phyloP scores from a whole-genome alignment of 2,888 invertebrate species.

The Macrophya annulata region DNA sequence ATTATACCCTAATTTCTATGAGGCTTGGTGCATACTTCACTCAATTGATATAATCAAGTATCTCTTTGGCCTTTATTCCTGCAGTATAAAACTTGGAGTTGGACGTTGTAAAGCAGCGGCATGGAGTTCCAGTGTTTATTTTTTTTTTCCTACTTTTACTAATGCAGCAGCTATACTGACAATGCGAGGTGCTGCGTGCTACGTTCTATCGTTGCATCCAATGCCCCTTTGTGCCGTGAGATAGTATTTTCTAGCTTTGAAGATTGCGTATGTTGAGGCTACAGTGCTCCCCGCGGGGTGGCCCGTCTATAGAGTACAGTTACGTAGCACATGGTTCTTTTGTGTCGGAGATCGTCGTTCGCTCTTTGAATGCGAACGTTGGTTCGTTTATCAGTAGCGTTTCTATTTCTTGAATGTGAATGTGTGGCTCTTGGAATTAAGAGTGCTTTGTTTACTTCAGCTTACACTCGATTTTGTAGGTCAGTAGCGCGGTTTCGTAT shows the following conservation, averaged over 20 bases:
- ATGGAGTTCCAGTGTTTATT: constrained; percentile 19
- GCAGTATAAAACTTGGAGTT: constrained; percentile 33
- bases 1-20: not conserved
- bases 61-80: constrained; percentile 7
- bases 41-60: constrained; percentile 42
- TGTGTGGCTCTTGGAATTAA: constrained; percentile 17
- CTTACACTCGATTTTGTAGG: constrained; percentile 41
- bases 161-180: constrained; percentile 29
- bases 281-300: constrained; percentile 28
- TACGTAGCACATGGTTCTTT: constrained; percentile 50
- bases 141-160: constrained; percentile 42
- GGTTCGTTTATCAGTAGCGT: constrained; percentile 48
- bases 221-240: constrained; percentile 41
- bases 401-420: constrained; percentile 42
- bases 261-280: constrained; percentile 46
- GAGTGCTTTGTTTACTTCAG: constrained; percentile 39
- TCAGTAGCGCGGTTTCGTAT: constrained; percentile 38
- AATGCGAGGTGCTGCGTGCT: constrained; percentile 42
- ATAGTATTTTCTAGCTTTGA: constrained; percentile 47
- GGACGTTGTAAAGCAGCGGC: not conserved
- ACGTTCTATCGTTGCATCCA: constrained; percentile 38
- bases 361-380: constrained; percentile 45
- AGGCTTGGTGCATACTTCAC: not conserved
- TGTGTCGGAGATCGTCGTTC: constrained; percentile 42
- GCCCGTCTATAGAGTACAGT: constrained; percentile 44